A percentile compares a stretch with the other conserved stretches of the same genome.
These are phyloP conservation scores for Acridotheres tristis DNA, from an alignment of 2,797 vertebrate genomes.

Conservation along the genomic window DNA sequence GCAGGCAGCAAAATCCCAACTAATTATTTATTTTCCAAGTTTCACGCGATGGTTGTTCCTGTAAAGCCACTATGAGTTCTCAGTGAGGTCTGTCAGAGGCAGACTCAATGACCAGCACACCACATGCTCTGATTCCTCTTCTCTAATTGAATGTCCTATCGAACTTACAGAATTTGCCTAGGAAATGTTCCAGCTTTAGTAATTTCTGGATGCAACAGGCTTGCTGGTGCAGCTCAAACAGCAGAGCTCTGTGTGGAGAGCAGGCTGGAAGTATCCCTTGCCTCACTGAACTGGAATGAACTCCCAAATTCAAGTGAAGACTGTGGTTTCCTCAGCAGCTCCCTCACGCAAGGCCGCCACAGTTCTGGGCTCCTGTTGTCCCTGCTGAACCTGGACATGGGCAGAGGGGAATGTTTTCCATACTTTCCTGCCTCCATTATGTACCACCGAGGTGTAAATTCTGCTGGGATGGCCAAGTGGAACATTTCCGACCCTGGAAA, in stretches of 20 bases:
- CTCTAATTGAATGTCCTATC: not conserved
- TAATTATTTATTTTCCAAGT: not conserved
- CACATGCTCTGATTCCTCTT: not conserved
- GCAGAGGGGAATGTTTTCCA: not conserved
- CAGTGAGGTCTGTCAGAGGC: not conserved
- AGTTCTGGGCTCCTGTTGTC: not conserved
- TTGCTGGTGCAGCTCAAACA: not conserved
- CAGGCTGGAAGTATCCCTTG: not conserved
- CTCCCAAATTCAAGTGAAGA: not conserved
- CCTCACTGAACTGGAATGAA: constrained; percentile 24
- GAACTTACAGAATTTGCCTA: not conserved
- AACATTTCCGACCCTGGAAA: not conserved
- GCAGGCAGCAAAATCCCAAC: not conserved
- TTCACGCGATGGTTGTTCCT: not conserved
- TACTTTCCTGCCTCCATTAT: not conserved
- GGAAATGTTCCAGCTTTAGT: not conserved
- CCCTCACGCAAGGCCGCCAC: not conserved
- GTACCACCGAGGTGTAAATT: not conserved
- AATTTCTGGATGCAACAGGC: not conserved
- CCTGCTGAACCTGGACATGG: fast-evolving
- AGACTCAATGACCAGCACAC: not conserved
- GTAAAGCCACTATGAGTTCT: not conserved
- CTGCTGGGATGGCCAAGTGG: not conserved
- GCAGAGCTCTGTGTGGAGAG: not conserved
- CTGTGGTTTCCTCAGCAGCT: not conserved